Conservation (phyloP, 2,113 vertebrate genomes). For the Anarrhichthys ocellatus region DNA sequence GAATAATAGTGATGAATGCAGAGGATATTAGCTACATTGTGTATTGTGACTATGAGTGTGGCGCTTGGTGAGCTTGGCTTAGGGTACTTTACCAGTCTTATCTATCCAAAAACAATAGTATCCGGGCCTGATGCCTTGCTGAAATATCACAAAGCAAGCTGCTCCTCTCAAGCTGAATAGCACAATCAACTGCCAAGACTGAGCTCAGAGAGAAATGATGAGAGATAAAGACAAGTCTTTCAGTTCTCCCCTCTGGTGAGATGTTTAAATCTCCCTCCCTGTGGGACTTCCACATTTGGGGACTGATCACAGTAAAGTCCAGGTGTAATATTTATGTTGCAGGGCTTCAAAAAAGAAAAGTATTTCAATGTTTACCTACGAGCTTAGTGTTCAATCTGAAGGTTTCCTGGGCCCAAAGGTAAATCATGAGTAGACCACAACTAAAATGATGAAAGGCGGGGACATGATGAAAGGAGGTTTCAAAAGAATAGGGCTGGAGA, state of each 20-base stretch:
- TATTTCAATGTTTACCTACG: constrained; percentile 46
- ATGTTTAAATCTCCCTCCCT: constrained; percentile 23
- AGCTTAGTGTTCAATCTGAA: constrained; percentile 49
- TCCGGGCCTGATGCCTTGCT: constrained; percentile 21
- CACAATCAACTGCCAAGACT: constrained; percentile 7
- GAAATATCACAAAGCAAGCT: constrained; percentile 36
- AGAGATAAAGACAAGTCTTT: constrained; percentile 30
- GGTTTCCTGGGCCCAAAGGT: constrained; percentile 53
- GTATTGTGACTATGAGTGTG: constrained; percentile 15
- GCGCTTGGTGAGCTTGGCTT: constrained; percentile 21
- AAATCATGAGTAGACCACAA: constrained; percentile 57
- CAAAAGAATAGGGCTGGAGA: constrained; percentile 13
- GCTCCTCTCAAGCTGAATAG: constrained; percentile 21
- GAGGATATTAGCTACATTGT: constrained; percentile 23
- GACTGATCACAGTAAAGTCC: constrained; percentile 10
- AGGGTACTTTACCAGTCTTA: constrained; percentile 7
- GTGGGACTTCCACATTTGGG: not conserved
- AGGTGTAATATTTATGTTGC: constrained; percentile 13
- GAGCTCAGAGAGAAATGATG: constrained; percentile 21
- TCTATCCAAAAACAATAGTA: constrained; percentile 31
- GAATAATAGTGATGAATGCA: constrained; percentile 40
- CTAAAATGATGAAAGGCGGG: constrained; percentile 50
- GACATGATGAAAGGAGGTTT: constrained; percentile 34
- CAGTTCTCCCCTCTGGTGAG: not conserved
- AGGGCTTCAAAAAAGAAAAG: constrained; percentile 29